A percentile compares a stretch with the other conserved stretches of the same genome.
Evolutionary conservation across 2,113 vertebrate genomes (phyloP).

Genomic region (Mastomys coucha): DNA sequence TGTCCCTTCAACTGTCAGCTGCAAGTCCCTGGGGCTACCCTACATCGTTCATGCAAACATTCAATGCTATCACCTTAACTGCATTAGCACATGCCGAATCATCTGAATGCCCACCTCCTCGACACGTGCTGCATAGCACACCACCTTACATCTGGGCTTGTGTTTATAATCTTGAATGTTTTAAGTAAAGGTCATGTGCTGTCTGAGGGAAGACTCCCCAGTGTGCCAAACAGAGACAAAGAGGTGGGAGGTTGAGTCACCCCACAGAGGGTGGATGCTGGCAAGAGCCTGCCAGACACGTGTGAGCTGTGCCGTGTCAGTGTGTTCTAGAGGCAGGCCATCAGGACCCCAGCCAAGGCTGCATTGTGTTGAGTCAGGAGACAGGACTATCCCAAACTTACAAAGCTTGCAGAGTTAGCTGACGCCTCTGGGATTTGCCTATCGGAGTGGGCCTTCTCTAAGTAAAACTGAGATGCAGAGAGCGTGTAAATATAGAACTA

Average conservation of each 20-base stretch:
- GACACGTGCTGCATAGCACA: accelerated
- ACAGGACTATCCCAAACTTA: not conserved
- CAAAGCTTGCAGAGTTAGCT: not conserved
- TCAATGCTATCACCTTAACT: accelerated
- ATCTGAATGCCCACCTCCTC: not conserved
- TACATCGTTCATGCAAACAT: not conserved
- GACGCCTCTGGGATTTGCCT: not conserved
- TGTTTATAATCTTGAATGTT: not conserved
- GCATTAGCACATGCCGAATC: accelerated
- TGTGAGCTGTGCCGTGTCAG: accelerated
- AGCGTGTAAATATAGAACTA: not conserved
- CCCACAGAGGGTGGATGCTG: not conserved
- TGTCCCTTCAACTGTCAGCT: not conserved
- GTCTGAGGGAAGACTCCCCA: not conserved
- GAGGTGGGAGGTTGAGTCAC: not conserved
- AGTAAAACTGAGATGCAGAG: not conserved
- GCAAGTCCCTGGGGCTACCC: not conserved
- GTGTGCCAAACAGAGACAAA: not conserved
- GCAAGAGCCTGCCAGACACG: not conserved
- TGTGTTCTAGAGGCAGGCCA: not conserved
- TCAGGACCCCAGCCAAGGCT: not conserved
- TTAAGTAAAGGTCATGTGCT: not conserved
- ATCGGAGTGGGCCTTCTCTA: not conserved
- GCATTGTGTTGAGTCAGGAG: not conserved
- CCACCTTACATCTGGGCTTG: not conserved